A percentile compares a stretch with the other conserved stretches of the same genome.
Conservation (phyloP, 2,113 vertebrate genomes). For the Lasiurus borealis region DNA sequence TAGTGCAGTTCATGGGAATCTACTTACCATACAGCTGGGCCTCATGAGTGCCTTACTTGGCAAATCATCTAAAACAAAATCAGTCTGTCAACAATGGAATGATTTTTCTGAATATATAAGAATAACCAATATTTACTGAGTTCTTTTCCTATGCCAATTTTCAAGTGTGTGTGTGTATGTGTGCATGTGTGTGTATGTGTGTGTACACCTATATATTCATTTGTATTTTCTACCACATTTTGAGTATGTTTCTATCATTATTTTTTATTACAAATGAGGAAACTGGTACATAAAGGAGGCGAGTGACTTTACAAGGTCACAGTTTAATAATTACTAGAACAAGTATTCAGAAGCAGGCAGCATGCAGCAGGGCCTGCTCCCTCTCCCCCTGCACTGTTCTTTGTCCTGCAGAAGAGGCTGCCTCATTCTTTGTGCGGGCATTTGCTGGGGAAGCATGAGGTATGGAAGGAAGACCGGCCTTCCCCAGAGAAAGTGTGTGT, state of each 20-base stretch:
- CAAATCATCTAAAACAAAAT: background rate
- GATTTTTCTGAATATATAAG: background rate
- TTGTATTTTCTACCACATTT: background rate
- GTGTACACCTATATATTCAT: background rate
- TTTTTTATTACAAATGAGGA: background rate
- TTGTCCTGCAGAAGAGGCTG: background rate
- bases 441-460: background rate
- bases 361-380: fast-evolving
- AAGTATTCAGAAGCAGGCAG: background rate
- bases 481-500: background rate
- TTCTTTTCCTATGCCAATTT: background rate
- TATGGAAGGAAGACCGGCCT: background rate
- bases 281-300: background rate
- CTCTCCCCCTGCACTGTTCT: background rate
- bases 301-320: background rate
- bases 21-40: background rate
- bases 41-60: background rate
- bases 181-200: background rate
- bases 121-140: background rate
- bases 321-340: background rate
- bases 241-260: background rate
- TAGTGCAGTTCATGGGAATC: background rate
- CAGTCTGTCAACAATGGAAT: background rate
- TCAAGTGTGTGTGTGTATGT: background rate
- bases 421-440: background rate